phyloP scores from a whole-genome alignment of 2,797 vertebrate genomes.

The Valencia hispanica region DNA sequence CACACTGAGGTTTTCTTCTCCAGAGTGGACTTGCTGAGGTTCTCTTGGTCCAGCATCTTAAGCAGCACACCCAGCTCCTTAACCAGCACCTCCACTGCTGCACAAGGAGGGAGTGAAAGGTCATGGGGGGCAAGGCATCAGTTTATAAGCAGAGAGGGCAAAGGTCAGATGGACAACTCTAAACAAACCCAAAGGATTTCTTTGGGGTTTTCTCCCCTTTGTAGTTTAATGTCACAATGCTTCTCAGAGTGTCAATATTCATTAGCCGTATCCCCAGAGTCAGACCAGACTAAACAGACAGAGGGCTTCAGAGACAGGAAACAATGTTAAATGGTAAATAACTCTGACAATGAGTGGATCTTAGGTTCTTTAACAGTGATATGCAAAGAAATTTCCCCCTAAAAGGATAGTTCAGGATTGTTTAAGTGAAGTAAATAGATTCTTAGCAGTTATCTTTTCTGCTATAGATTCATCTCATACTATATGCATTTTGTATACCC shows the following conservation, averaged over 20 bases:
- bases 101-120: conserved; percentile 32
- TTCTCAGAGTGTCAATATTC: conserved; percentile 47
- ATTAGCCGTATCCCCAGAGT: conserved; percentile 5
- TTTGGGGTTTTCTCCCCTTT: conserved; percentile 35
- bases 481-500: not conserved
- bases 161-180: conserved; percentile 57
- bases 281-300: conserved; percentile 65
- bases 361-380: conserved; percentile 13
- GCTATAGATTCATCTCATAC: not conserved
- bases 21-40: conserved; percentile 88
- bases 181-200: conserved; percentile 61
- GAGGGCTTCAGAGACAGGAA: conserved; percentile 31
- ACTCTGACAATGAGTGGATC: conserved; percentile 5
- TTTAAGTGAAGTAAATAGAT: not conserved
- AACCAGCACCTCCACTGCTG: conserved; percentile 94
- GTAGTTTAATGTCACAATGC: conserved; percentile 46
- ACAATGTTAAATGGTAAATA: conserved; percentile 50
- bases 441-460: not conserved
- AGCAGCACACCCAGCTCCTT: conserved; percentile 91
- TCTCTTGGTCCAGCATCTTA: conserved; percentile 95
- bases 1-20: conserved; percentile 94
- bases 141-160: conserved; percentile 45
- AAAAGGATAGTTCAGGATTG: conserved; percentile 2
- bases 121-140: conserved; percentile 19
- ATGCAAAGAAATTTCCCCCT: conserved; percentile 13